Base-by-base conservation (phyloP, 2,888 invertebrate genomes). In the Boloria selene region DNA sequence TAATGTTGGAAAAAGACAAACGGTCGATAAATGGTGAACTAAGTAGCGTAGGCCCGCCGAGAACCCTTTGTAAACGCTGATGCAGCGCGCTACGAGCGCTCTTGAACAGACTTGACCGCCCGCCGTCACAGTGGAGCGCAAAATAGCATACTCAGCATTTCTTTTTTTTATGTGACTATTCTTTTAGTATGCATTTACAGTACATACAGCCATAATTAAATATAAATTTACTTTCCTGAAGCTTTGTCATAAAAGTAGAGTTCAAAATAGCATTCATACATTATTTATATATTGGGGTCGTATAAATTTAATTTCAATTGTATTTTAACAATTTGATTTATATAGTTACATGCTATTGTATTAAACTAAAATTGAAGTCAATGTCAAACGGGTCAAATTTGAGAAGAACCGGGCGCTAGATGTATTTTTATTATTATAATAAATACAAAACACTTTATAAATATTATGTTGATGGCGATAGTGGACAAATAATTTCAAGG, bases 51-150 rank as follows among this genome's bases (percentile, higher is more conserved):
- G 80, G 77, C 73, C 75, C 74, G 71, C 71, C 69, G 74, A 86
- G 85, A 76, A 82, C 84, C 74, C 87, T 88, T 79, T 75, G 73
- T 80, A 73, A 83, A 73, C 72, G 90, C 87, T 88, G 90, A 90
- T 82, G 78, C 79, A 72, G 76, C 80, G 74, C 73, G 77, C 76
- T 75, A 76, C 74, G 76, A 80, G 81, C 75, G 79, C 84, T 81
- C 89, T 88, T 77, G 77, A 84, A 77, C 77, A 77, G 80, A 87
- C 91, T 91, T 89, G 90, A 90, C 88, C 86, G 90, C 84, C 81
- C 87, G 73, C 68, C 73, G 76, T 70, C 70, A 70, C 86, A 81
- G 76, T 76, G 73, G 77, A 72, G 75, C 72, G 75, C 76, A 77
- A 86, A 86, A 86, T 81, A 82, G 86, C 86, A 71, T 76, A 80